A percentile compares a stretch with the other conserved stretches of the same genome.
Evolutionary conservation across 1,140 invertebrate genomes (phyloP).

Genomic region (Drosophila sp.): DNA sequence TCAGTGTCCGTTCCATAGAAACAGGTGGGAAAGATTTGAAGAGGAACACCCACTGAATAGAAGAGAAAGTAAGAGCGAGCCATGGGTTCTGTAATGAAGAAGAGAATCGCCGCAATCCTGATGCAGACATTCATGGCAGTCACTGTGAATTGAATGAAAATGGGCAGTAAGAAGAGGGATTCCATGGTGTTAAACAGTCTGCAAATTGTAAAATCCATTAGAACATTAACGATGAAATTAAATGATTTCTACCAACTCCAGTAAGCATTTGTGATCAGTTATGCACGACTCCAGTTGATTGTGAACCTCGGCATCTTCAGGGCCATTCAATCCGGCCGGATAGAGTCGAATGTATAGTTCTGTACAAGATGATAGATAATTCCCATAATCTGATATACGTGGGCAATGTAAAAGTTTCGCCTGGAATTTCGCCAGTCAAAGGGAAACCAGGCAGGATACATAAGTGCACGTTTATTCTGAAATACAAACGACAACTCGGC

Average conservation of each 20-base stretch:
- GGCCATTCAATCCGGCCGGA: slow-evolving; percentile 48
- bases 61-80: slow-evolving; percentile 50
- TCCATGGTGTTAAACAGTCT: slow-evolving; percentile 60
- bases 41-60: slow-evolving; percentile 63
- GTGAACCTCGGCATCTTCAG: slow-evolving; percentile 7
- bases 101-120: slow-evolving; percentile 53
- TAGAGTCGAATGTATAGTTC: slow-evolving; percentile 70
- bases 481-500: slow-evolving; percentile 63
- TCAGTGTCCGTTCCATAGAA: slow-evolving; percentile 58
- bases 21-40: slow-evolving; percentile 59
- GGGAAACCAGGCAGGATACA: slow-evolving; percentile 78
- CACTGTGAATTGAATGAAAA: slow-evolving; percentile 73
- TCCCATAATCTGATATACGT: slow-evolving; percentile 64
- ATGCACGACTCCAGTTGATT: slow-evolving; percentile 56
- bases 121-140: slow-evolving; percentile 67
- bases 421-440: slow-evolving; percentile 62
- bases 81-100: slow-evolving; percentile 61
- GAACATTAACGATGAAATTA: not conserved
- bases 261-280: slow-evolving; percentile 62
- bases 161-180: slow-evolving; percentile 63
- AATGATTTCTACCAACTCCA: slow-evolving; percentile 47
- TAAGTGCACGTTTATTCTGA: slow-evolving; percentile 47
- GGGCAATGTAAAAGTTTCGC: slow-evolving; percentile 54
- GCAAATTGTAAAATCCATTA: not conserved
- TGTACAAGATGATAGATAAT: slow-evolving; percentile 56